Base-by-base conservation (phyloP, 2,888 invertebrate species). In the Cataglyphis altisquamis region DNA sequence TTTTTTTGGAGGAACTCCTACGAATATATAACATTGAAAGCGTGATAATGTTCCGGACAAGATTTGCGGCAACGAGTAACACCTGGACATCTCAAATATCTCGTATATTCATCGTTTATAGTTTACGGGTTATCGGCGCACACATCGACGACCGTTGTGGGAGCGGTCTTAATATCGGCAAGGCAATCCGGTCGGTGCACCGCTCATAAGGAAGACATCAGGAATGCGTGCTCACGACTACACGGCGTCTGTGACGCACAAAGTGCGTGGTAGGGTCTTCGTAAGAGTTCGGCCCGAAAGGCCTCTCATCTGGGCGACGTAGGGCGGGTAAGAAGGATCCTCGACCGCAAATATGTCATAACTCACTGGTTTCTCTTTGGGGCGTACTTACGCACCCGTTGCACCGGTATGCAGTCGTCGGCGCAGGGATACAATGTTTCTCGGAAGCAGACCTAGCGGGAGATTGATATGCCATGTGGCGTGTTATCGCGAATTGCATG, bases 331-430 rank as follows among this genome's bases (percentile, higher is more conserved):
- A 70, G 57, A 48, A 39, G 68, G 67, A 45, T 55, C 48, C 83
- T 25, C 83, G 77, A 83, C 83, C 83, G 73, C 84, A 84, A 84
- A 84, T 84, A 84, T 77, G 77, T 77, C 83, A 84, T 84, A 84
- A 84, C 32, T 84, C 77, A 84, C 36, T 32, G 25, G 10, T 25
- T 18, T 62, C n/a, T 32, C 75, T 63, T 21, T 55, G 74, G 32
- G 57, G 62, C 41, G 67, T 84, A 82, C 60, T 74, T 83, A 70
- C 63, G 48, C 48, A 39, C 45, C 60, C 45, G 70, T 9, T 67
- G 77, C 57, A 52, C 57, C 57, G 60, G 73, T 41, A 68, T 77
- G 77, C 55, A 12, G 12, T 48, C 15, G 29, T 36, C 12, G n/a
- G 55, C 29, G 55, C n/a, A 39, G 57, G 21, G 36, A 60, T 36